These are phyloP conservation scores for Manacus vitellinus DNA, from an alignment of 2,113 vertebrate species.

Conservation along the genomic window DNA sequence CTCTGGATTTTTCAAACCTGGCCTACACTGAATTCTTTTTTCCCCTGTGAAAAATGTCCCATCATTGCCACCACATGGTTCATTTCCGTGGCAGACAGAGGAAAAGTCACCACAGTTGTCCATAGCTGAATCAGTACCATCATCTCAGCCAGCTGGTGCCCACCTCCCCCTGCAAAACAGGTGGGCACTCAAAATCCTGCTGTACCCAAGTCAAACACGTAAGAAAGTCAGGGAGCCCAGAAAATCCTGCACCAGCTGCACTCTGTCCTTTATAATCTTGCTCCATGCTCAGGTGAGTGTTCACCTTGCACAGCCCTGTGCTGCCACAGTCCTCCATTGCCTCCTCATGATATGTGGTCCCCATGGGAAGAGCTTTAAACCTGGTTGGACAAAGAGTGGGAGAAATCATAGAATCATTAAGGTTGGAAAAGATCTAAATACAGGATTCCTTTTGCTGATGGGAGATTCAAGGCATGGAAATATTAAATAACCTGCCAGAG, in stretches of 20 bases:
- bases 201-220: not conserved
- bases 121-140: not conserved
- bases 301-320: not conserved
- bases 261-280: not conserved
- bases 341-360: not conserved
- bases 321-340: not conserved
- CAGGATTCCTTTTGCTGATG: not conserved
- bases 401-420: not conserved
- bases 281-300: not conserved
- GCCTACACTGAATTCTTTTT: not conserved
- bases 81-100: not conserved
- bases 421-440: not conserved
- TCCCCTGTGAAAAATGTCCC: not conserved
- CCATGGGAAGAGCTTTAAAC: not conserved
- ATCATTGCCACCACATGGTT: not conserved
- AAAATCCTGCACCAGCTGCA: rapidly evolving
- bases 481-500: slow-evolving; percentile 29
- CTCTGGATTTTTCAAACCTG: not conserved
- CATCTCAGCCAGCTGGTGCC: not conserved
- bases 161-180: not conserved
- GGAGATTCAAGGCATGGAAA: not conserved
- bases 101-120: not conserved
- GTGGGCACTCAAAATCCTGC: not conserved
- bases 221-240: not conserved
- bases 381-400: not conserved